Conservation (phyloP, 2,797 vertebrate genomes). For the Zalophus californianus region DNA sequence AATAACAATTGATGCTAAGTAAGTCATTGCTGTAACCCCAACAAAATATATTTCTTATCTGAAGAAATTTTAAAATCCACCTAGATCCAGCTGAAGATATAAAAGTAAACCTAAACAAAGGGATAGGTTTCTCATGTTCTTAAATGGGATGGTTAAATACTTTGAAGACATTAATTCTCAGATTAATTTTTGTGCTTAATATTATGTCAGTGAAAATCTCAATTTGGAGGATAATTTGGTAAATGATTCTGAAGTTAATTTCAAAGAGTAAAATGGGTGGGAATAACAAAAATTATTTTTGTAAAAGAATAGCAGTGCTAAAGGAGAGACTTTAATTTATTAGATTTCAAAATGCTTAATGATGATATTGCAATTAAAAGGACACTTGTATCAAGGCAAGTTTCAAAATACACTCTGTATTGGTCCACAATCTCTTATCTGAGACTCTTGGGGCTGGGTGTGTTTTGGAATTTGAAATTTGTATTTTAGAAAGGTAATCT, state of each 20-base stretch:
- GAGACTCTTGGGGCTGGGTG: not conserved
- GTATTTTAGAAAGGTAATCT: not conserved
- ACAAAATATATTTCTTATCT: not conserved
- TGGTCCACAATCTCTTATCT: not conserved
- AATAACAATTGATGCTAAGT: not conserved
- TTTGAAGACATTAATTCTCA: not conserved
- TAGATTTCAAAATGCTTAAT: not conserved
- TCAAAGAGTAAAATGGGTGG: not conserved
- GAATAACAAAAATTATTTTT: not conserved
- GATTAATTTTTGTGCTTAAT: slow-evolving; percentile 24
- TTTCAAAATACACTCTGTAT: not conserved
- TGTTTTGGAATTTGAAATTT: slow-evolving; percentile 13
- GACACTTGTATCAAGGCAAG: not conserved
- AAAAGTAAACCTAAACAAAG: not conserved
- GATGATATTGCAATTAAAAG: not conserved
- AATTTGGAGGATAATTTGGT: not conserved
- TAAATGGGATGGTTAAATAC: not conserved
- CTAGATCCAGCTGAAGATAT: not conserved
- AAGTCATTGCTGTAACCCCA: not conserved
- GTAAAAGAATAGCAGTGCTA: not conserved
- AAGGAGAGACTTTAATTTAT: not conserved
- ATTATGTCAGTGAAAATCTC: not conserved
- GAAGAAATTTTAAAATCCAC: slow-evolving; percentile 8
- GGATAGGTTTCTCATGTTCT: not conserved
- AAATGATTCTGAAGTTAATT: not conserved